Percentiles rank a stretch among this genome's conserved stretches.
These are phyloP conservation scores for Artemia sinica DNA, from an alignment of 2,888 invertebrate genomes.

Conservation along the genomic window DNA sequence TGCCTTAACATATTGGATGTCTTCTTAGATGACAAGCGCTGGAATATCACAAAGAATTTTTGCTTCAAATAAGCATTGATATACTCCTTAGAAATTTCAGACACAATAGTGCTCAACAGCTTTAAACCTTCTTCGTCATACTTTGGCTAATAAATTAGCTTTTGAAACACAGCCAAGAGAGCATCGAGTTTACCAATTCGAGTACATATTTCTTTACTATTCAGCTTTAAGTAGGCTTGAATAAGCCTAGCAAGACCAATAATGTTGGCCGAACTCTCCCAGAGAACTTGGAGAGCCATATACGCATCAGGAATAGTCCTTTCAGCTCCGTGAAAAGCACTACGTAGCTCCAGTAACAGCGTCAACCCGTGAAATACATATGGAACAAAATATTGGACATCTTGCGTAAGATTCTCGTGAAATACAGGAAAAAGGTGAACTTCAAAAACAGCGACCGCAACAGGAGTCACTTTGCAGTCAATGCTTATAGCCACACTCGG, in stretches of 20 bases:
- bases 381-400: no score
- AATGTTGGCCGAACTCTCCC: constrained; percentile 50
- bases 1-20: no score
- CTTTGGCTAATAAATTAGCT: constrained; percentile 32
- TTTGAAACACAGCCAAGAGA: constrained; percentile 48
- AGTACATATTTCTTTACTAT: constrained; percentile 82
- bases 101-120: no score
- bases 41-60: no score
- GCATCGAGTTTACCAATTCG: constrained; percentile 76
- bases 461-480: constrained; percentile 61
- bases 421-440: constrained; percentile 83
- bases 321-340: constrained; percentile 23
- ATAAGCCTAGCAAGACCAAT: no score
- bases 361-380: constrained; percentile 34
- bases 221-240: constrained; percentile 30
- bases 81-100: no score
- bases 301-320: constrained; percentile 55
- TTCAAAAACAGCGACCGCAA: constrained; percentile 71
- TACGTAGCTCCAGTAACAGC: constrained; percentile 51
- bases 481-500: constrained; percentile 35
- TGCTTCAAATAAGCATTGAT: no score
- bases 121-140: constrained; percentile 48
- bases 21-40: no score
- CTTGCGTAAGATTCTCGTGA: constrained; percentile 35
- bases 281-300: constrained; percentile 65